These are phyloP conservation scores for Leptinotarsa tumamoca DNA, from an alignment of 2,888 invertebrate species.

Conservation along the genomic window DNA sequence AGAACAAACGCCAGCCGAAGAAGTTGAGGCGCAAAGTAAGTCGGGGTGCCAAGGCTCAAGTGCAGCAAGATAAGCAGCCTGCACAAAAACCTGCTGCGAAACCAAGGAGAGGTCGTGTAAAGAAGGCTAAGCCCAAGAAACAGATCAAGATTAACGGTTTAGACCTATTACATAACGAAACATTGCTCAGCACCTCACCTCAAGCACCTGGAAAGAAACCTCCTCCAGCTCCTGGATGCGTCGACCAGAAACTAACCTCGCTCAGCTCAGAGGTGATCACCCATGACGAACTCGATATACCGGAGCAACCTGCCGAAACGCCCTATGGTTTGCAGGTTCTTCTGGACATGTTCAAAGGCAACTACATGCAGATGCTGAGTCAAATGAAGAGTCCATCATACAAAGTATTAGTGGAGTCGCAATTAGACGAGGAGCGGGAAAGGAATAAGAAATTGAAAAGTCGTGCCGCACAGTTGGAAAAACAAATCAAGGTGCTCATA, in stretches of 20 bases:
- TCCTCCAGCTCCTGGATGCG: conserved; percentile 91
- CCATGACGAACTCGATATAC: conserved; percentile 87
- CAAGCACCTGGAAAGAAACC: conserved; percentile 79
- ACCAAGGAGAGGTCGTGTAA: conserved; percentile 72
- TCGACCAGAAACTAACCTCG: conserved; percentile 89
- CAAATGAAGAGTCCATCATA: conserved; percentile 86
- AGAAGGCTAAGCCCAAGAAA: conserved; percentile 74
- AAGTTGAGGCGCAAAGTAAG: conserved; percentile 68
- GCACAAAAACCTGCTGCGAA: conserved; percentile 63
- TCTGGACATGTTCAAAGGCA: conserved; percentile 86
- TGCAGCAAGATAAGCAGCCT: conserved; percentile 51
- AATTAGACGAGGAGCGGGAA: conserved; percentile 83
- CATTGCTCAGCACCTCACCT: conserved; percentile 86
- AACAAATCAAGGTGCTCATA: conserved; percentile 91
- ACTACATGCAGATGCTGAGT: conserved; percentile 86
- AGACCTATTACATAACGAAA: conserved; percentile 89
- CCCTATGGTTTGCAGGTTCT: conserved; percentile 90
- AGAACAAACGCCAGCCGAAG: conserved; percentile 64
- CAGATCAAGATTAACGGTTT: conserved; percentile 85
- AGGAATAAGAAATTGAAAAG: conserved; percentile 85
- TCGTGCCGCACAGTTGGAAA: conserved; percentile 90
- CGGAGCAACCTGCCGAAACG: conserved; percentile 80
- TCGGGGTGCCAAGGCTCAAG: conserved; percentile 55
- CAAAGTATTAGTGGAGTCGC: conserved; percentile 76
- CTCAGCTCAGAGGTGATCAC: conserved; percentile 76